Conservation (phyloP, 2,113 vertebrate genomes). For the Phyllopteryx taeniolatus region DNA sequence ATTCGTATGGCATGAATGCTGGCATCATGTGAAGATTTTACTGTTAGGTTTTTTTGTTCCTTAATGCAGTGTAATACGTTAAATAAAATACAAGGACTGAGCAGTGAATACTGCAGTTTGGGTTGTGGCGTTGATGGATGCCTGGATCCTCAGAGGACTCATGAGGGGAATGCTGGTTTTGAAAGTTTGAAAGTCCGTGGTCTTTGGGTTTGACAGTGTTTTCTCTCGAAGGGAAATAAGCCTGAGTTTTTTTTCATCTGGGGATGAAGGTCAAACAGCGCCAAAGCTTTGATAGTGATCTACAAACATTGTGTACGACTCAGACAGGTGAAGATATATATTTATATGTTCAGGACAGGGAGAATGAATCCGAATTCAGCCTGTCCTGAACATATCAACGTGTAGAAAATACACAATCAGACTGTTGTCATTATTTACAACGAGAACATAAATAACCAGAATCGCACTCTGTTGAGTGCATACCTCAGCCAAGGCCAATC, state of each 20-base stretch:
- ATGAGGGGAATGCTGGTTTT: conserved; percentile 52
- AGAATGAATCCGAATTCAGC: conserved; percentile 1
- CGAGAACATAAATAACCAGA: conserved; percentile 31
- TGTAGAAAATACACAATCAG: conserved; percentile 46
- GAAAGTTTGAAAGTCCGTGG: conserved; percentile 67
- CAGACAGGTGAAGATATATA: conserved; percentile 58
- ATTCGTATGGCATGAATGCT: conserved; percentile 59
- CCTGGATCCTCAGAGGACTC: conserved; percentile 52
- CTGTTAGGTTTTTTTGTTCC: conserved; percentile 68
- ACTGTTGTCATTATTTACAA: conserved; percentile 46
- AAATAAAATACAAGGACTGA: conserved; percentile 74
- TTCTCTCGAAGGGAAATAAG: conserved; percentile 56
- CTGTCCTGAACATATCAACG: conserved; percentile 19
- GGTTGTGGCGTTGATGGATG: conserved; percentile 71
- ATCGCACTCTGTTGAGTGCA: neutral
- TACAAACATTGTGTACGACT: conserved; percentile 63
- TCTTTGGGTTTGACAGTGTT: conserved; percentile 63
- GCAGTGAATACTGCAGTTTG: conserved; percentile 53
- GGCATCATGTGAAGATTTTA: conserved; percentile 58
- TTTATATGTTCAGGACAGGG: conserved; percentile 40
- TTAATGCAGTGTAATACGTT: conserved; percentile 75
- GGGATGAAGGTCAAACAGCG: conserved; percentile 64
- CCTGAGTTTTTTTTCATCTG: conserved; percentile 53
- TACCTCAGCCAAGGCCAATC: conserved; percentile 8
- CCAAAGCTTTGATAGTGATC: conserved; percentile 66